Evolutionary conservation across 2,797 vertebrate species (phyloP).

Genomic region (Sebastiscus albofasciatus): DNA sequence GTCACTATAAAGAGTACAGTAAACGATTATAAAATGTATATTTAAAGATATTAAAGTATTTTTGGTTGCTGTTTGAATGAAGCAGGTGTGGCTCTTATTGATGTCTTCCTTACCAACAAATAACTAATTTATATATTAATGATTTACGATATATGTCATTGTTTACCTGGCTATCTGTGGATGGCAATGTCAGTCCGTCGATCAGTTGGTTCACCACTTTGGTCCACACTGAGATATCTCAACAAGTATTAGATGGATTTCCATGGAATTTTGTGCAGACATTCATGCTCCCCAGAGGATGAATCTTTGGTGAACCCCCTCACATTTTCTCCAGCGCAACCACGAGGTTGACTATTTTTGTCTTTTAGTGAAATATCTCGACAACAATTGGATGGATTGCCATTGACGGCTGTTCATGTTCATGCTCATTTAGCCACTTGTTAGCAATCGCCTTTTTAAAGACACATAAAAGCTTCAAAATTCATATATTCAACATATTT

Average conservation of each 20-base stretch:
- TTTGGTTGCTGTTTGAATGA: background rate
- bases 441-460: no score
- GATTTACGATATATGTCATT: background rate
- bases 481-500: no score
- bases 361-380: no score
- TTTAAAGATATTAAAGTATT: background rate
- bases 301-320: no score
- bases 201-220: background rate
- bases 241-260: background rate
- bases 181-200: background rate
- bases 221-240: background rate
- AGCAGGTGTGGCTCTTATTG: background rate
- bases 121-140: background rate
- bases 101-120: background rate
- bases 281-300: background rate
- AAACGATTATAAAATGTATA: conserved; percentile 13
- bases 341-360: no score
- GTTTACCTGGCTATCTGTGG: background rate
- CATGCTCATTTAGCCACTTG: background rate
- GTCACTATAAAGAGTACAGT: conserved; percentile 30
- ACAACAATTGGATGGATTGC: no score
- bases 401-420: no score
- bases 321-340: no score
- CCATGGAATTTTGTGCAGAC: background rate
- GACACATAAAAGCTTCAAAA: no score